A percentile compares a stretch with the other conserved stretches of the same genome.
These are phyloP conservation scores for Macrophya annulata DNA, from an alignment of 2,888 invertebrate genomes.

Conservation along the genomic window DNA sequence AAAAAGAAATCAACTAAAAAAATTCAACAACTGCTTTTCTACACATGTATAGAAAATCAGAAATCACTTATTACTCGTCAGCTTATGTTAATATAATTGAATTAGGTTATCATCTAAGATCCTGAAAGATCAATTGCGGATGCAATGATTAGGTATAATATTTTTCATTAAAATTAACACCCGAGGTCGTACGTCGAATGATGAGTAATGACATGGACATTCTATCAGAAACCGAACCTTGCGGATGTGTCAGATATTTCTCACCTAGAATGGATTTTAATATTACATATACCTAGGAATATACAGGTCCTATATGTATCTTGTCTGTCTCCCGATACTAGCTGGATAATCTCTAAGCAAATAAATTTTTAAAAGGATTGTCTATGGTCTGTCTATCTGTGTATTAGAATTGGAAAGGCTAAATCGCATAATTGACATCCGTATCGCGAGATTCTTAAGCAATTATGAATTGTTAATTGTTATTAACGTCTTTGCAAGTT, in stretches of 20 bases:
- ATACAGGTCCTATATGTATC: background rate
- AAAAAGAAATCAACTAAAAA: background rate
- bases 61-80: background rate
- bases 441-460: background rate
- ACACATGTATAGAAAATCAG: background rate
- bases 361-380: background rate
- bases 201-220: background rate
- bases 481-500: background rate
- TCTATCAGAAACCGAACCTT: background rate
- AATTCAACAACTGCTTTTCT: background rate
- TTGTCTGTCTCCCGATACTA: background rate
- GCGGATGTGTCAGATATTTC: constrained; percentile 5
- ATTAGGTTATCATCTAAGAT: background rate
- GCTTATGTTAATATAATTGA: background rate
- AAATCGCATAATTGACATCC: constrained; percentile 20
- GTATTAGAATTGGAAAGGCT: background rate
- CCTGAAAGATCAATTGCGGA: background rate
- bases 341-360: background rate
- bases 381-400: background rate
- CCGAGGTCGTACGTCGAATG: background rate
- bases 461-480: constrained; percentile 6
- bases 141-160: background rate
- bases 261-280: background rate
- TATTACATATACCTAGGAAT: background rate
- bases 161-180: background rate